Evolutionary conservation across 2,888 invertebrate genomes (phyloP), one percentile per base, ranked within the genome.

Genomic region (Reticulitermes lucifugus): DNA sequence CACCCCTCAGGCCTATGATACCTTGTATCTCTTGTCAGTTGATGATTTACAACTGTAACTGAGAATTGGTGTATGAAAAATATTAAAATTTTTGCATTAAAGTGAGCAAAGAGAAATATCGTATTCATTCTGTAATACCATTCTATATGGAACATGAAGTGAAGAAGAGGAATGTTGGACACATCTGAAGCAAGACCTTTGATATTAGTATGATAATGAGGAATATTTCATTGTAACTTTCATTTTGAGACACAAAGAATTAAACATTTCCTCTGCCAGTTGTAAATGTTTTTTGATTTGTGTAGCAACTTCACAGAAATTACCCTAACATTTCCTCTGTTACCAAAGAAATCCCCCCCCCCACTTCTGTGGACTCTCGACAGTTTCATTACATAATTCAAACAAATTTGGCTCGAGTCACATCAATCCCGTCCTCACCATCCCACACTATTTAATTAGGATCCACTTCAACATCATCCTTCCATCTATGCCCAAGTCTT

Each of bases 21-120:
- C 35, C 35, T 35, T 35, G 2, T 12, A 46, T 46, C 1, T 46
- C 46, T 10, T 46, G 12, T 12, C 46, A 46, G 71, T 71, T 25
- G 73, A 0, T 73, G 73, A 18, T 73, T 73, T 41, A 35, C 41
- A 41, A 18, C 9, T 21, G 25, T 41, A 41, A 73, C 41, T 41
- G n/a, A 55, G 41, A 43, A 43, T 81, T 81, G 81, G 81, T 81
- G 81, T 81, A 65, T n/a, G 81, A 81, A 65, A 22, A 46, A 46
- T 46, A 12, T 46, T 46, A 46, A 46, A 46, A 46, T 6, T 46
- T 25, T 12, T 46, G 46, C 12, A 43, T 81, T 81, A 81, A 70
- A 81, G 29, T 60, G 9, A 10, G 25, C 25, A 65, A 10, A 65
- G 1, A 25, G n/a, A 21, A 21, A 60, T 21, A 60, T 7, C 6